Conservation (phyloP, 35 echinoderm and acorn worm genomes). For the Acanthaster planci region DNA sequence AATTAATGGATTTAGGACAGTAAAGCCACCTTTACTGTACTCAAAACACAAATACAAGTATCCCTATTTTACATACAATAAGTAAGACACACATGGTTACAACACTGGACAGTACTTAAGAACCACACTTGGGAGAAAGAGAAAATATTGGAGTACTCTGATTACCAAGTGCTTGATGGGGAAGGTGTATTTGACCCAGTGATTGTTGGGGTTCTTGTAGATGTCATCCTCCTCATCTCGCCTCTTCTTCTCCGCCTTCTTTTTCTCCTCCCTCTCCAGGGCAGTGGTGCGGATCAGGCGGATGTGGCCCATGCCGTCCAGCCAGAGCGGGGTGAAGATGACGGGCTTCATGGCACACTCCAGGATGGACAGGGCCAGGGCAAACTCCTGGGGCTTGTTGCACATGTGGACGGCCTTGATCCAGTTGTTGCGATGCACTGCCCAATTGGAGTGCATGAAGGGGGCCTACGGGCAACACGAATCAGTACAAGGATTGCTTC, state of each 20-base stretch:
- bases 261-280: slow-evolving; percentile 89
- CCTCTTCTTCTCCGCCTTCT: slow-evolving; percentile 79
- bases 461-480: slow-evolving; percentile 38
- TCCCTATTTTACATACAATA: no score
- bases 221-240: slow-evolving; percentile 80
- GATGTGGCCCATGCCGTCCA: slow-evolving; percentile 82
- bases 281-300: slow-evolving; percentile 69
- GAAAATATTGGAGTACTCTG: neutral
- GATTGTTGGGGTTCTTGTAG: slow-evolving; percentile 53
- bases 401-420: slow-evolving; percentile 98
- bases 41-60: no score
- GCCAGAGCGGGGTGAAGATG: slow-evolving; percentile 74
- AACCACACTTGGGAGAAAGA: no score
- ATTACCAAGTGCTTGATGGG: slow-evolving; percentile 93
- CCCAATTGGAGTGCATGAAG: slow-evolving; percentile 95
- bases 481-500: no score
- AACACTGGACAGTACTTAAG: no score
- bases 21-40: no score
- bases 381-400: slow-evolving; percentile 87
- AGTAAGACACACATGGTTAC: no score
- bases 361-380: slow-evolving; percentile 86
- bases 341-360: slow-evolving; percentile 94
- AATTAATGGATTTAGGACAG: no score
- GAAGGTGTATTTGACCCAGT: slow-evolving; percentile 97
- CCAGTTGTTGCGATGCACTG: slow-evolving; percentile 91